Conservation (phyloP, 2,113 vertebrate genomes). For the Cyprinodon brontotheroides region DNA sequence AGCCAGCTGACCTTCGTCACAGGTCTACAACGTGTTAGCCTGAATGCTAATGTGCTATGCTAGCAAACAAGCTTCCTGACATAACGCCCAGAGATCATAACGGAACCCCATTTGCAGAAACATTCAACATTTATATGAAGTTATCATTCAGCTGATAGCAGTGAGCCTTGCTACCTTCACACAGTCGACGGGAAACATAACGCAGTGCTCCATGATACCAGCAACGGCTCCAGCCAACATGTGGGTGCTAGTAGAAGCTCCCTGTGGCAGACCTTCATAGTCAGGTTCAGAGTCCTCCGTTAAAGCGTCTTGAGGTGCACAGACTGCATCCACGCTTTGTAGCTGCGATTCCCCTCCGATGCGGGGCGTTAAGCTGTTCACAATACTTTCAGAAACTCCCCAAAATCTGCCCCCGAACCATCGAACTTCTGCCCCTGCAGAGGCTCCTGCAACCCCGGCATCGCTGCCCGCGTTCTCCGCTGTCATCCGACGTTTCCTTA, state of each 20-base stretch:
- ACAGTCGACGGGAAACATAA: constrained; percentile 98
- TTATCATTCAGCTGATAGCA: background rate
- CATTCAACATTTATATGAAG: background rate
- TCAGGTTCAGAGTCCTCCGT: constrained; percentile 79
- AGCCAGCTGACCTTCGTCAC: constrained; percentile 67
- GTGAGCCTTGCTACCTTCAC: constrained; percentile 88
- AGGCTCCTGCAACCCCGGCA: constrained; percentile 81
- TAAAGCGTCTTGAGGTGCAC: constrained; percentile 51
- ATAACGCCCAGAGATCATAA: background rate
- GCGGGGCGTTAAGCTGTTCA: constrained; percentile 73
- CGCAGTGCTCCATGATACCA: constrained; percentile 95
- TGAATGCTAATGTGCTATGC: constrained; percentile 61
- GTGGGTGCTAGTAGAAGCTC: constrained; percentile 92
- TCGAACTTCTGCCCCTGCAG: constrained; percentile 81
- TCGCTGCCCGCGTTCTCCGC: constrained; percentile 80
- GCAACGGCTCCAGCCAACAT: constrained; percentile 96
- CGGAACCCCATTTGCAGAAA: background rate
- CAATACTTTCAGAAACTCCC: constrained; percentile 81
- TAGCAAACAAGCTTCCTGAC: constrained; percentile 28
- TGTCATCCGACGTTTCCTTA: constrained; percentile 78
- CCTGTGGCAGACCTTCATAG: constrained; percentile 93
- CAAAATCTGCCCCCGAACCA: constrained; percentile 79
- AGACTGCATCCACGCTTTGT: constrained; percentile 53
- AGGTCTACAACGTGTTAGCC: constrained; percentile 55
- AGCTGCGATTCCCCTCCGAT: constrained; percentile 72